Conservation (phyloP, 2,888 invertebrate genomes). For the Andrena trimmerana region DNA sequence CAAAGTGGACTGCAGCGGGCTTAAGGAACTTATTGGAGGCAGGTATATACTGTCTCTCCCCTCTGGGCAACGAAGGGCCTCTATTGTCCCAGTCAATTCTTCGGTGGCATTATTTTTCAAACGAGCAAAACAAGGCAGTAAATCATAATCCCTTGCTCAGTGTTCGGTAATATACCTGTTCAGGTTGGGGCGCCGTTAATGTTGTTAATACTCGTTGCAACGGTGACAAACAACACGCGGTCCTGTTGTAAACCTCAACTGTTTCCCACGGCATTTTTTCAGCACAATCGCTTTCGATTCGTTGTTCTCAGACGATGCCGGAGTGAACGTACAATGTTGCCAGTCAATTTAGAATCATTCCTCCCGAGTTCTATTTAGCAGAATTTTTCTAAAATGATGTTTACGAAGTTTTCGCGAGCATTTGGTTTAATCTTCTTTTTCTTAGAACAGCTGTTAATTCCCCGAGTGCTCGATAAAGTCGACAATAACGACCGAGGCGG, state of each 20-base stretch:
- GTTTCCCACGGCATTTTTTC: too few species aligned
- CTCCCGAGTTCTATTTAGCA: too few species aligned
- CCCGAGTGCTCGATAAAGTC: neutral
- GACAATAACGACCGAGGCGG: constrained; percentile 11
- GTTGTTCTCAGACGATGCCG: too few species aligned
- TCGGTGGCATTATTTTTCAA: neutral
- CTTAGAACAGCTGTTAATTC: neutral
- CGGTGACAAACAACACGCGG: neutral
- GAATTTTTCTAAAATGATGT: too few species aligned
- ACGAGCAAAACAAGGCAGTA: constrained; percentile 33
- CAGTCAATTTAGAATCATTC: too few species aligned
- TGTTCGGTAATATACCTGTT: neutral
- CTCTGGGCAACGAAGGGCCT: constrained; percentile 7
- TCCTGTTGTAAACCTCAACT: neutral
- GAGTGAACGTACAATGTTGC: too few species aligned
- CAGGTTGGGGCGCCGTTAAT: neutral
- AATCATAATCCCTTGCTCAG: constrained; percentile 23
- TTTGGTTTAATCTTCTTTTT: neutral
- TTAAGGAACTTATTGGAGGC: constrained; percentile 12
- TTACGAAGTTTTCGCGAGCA: neutral
- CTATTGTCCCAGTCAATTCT: neutral
- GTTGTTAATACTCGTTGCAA: neutral
- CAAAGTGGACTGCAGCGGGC: neutral
- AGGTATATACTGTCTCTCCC: neutral
- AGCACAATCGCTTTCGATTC: too few species aligned